These are phyloP conservation scores for Phaenicophaeus curvirostris DNA, from an alignment of 2,797 vertebrate species.

Conservation along the genomic window DNA sequence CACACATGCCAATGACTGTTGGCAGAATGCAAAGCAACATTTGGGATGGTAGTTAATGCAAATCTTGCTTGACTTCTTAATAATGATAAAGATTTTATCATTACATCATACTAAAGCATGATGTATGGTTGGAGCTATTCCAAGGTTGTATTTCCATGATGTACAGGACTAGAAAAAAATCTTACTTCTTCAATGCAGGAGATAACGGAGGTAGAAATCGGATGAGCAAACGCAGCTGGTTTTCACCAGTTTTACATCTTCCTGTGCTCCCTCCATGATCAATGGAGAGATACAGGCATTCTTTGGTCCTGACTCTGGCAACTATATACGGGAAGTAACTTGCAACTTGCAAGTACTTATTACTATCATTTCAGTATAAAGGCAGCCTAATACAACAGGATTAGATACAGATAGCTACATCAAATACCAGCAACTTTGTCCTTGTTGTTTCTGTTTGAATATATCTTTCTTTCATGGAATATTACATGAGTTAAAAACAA, in stretches of 20 bases:
- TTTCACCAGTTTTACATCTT: background rate
- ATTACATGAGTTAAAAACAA: background rate
- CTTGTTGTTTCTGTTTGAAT: background rate
- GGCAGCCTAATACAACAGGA: background rate
- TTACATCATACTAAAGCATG: background rate
- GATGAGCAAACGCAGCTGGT: background rate
- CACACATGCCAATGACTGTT: background rate
- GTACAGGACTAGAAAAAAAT: background rate
- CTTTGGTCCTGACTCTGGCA: background rate
- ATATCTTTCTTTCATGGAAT: background rate
- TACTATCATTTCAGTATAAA: background rate
- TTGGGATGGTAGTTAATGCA: background rate
- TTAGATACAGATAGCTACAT: background rate
- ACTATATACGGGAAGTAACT: background rate
- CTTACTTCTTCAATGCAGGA: background rate
- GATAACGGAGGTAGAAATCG: background rate
- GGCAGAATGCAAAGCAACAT: background rate
- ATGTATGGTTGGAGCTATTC: background rate
- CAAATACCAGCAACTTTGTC: background rate
- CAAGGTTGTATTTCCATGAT: background rate
- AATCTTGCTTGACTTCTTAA: background rate
- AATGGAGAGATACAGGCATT: background rate
- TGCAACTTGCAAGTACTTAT: background rate
- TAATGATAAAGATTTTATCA: background rate
- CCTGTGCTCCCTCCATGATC: background rate